Percentiles rank a stretch among this genome's conserved stretches.
Conservation (phyloP, 2,113 vertebrate genomes). For the Pituophis catenifer region DNA sequence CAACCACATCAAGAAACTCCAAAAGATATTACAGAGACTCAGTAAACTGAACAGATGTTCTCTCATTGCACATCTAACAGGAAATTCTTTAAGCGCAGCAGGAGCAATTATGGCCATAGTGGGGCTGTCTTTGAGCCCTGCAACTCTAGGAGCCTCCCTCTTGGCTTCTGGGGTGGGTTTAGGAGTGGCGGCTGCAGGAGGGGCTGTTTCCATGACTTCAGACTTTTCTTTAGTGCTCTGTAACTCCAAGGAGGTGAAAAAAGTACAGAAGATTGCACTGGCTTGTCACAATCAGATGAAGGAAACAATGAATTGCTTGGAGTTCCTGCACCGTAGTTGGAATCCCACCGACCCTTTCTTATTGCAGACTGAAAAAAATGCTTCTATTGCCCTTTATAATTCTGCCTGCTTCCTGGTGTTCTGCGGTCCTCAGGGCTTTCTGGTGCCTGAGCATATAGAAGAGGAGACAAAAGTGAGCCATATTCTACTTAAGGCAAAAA, state of each 20-base stretch:
- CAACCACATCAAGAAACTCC: slow-evolving; percentile 65
- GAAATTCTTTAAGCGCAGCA: slow-evolving; percentile 62
- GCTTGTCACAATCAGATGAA: slow-evolving; percentile 74
- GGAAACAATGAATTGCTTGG: slow-evolving; percentile 71
- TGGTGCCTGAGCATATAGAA: slow-evolving; percentile 66
- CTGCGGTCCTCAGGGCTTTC: slow-evolving; percentile 66
- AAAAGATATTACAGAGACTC: slow-evolving; percentile 59
- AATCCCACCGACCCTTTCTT: slow-evolving; percentile 60
- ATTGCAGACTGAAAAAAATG: slow-evolving; percentile 65
- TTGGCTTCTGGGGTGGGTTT: slow-evolving; percentile 71
- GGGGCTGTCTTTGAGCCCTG: slow-evolving; percentile 71
- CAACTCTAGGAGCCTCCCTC: slow-evolving; percentile 70
- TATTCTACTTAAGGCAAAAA: slow-evolving; percentile 70
- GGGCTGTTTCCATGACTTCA: slow-evolving; percentile 64
- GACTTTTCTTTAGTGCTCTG: slow-evolving; percentile 66
- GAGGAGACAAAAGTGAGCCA: slow-evolving; percentile 73
- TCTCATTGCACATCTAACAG: slow-evolving; percentile 58
- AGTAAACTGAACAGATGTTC: slow-evolving; percentile 62
- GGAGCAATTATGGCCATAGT: slow-evolving; percentile 70
- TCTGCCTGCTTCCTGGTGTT: slow-evolving; percentile 71
- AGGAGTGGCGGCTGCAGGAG: slow-evolving; percentile 71
- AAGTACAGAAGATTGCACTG: slow-evolving; percentile 70
- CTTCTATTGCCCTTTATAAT: slow-evolving; percentile 68
- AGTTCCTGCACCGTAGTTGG: slow-evolving; percentile 63
- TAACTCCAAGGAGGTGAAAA: slow-evolving; percentile 66